phyloP scores from a whole-genome alignment of 1,140 invertebrate genomes.

The Zophobas atratus region DNA sequence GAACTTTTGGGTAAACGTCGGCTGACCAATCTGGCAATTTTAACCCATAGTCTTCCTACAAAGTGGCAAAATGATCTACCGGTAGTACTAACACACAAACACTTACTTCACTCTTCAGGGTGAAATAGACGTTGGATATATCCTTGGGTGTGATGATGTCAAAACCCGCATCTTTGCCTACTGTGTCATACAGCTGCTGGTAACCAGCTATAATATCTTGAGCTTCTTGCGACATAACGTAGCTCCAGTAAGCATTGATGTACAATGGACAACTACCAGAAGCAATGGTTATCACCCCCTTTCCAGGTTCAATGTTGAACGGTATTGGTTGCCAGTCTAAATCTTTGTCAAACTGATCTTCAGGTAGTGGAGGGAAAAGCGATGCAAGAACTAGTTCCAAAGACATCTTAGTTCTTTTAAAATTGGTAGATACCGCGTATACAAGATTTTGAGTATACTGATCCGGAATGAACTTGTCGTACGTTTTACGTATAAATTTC shows the following conservation, averaged over 20 bases:
- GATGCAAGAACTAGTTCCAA: slow-evolving; percentile 70
- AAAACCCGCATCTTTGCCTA: slow-evolving; percentile 1
- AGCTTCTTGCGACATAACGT: slow-evolving; percentile 5
- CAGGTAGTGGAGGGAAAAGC: slow-evolving; percentile 69
- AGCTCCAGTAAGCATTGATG: slow-evolving; percentile 1
- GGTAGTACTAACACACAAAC: neutral
- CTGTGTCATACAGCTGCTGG: slow-evolving; percentile 1
- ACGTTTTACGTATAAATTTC: slow-evolving; percentile 73
- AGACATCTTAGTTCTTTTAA: slow-evolving; percentile 73
- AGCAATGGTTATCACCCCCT: neutral
- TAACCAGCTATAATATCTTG: slow-evolving; percentile 11
- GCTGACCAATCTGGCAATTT: slow-evolving; percentile 51
- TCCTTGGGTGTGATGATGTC: slow-evolving; percentile 16
- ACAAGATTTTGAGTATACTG: slow-evolving; percentile 70
- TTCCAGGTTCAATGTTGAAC: slow-evolving; percentile 14
- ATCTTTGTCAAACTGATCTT: slow-evolving; percentile 69
- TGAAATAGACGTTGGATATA: slow-evolving; percentile 6
- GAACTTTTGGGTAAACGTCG: slow-evolving; percentile 62
- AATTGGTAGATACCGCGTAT: slow-evolving; percentile 59
- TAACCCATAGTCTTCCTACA: slow-evolving; percentile 40
- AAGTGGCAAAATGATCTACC: slow-evolving; percentile 1
- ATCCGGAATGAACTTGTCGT: slow-evolving; percentile 72
- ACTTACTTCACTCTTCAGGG: slow-evolving; percentile 35
- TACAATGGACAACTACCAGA: neutral
- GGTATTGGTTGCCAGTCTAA: slow-evolving; percentile 74